Evolutionary conservation across 2,113 vertebrate species (phyloP), one percentile per base, ranked within the genome.

Genomic region (Plestiodon gilberti): DNA sequence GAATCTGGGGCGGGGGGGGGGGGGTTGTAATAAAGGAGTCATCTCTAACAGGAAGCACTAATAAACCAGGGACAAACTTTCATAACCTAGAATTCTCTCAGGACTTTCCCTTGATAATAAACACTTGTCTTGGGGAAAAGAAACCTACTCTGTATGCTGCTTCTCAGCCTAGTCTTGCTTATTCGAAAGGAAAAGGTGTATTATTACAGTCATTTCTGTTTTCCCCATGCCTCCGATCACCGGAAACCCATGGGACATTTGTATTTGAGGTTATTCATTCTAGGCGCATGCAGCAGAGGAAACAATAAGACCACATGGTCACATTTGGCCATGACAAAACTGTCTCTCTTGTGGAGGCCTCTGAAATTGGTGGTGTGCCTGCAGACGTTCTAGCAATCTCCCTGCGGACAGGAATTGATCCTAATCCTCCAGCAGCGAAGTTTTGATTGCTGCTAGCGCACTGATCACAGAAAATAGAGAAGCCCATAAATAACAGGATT

Each of bases 11-110:
- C 35, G 30, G 25, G 57, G 35, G 87, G 82, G 48, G 30, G 25
- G 57, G 35, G 87, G 82, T 38, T 43, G 14, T 86, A 80, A 86
- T 88, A 89, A 91, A 89, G 77, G 73, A 74, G 52, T 70, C 62
- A 81, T 33, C 10, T 71, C 4, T 86, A 86, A 78, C 7, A 35
- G 61, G 84, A 48, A 84, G 5, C n/a, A 70, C 69, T 89, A 87
- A 80, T 71, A 91, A 92, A 87, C 33, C 35, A 86, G 40, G 52
- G 40, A 80, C 59, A 88, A 78, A 11, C 28, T 86, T 79, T 84
- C 74, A 87, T 84, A 90, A 81, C 65, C 81, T 74, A 69, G 82
- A 88, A 88, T 84, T 91, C 67, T 79, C 57, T 81, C 76, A 84
- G 76, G 79, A 43, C 25, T 86, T 17, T 84, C 20, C 38, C 8